A percentile compares a stretch with the other conserved stretches of the same genome.
These are phyloP conservation scores for Hypolimnas misippus DNA, from an alignment of 2,888 invertebrate species.

Conservation along the genomic window DNA sequence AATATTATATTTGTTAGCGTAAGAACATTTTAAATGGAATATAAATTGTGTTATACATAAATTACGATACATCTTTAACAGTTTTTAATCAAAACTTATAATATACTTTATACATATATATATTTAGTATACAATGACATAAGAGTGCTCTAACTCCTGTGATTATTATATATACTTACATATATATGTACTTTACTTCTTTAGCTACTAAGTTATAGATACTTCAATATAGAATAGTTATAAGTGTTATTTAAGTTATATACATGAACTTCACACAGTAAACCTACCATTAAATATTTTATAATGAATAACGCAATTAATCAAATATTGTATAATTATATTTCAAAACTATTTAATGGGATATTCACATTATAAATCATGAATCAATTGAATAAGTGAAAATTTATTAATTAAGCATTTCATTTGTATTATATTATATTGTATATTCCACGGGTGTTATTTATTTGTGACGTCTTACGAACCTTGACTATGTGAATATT, in stretches of 20 bases:
- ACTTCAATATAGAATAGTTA: not conserved
- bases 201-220: not conserved
- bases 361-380: no score
- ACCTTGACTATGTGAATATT: slow-evolving; percentile 4
- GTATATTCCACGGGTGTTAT: slow-evolving; percentile 1
- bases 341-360: no score
- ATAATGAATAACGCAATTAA: no score
- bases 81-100: not conserved
- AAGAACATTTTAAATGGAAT: not conserved
- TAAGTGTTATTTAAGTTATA: not conserved
- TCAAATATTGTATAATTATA: no score
- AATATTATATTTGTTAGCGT: not conserved
- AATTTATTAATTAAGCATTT: no score
- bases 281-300: not conserved
- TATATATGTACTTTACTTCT: not conserved
- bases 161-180: slow-evolving; percentile 7
- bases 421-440: no score
- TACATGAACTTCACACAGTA: not conserved
- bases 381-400: no score
- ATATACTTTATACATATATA: no score
- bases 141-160: slow-evolving; percentile 6
- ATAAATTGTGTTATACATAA: no score
- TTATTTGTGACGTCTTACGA: not conserved
- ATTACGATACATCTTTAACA: not conserved
- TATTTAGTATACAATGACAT: not conserved